Evolutionary conservation across 2,888 invertebrate species (phyloP), one percentile per base, ranked within the genome.

Genomic region (Galeruca laticollis): DNA sequence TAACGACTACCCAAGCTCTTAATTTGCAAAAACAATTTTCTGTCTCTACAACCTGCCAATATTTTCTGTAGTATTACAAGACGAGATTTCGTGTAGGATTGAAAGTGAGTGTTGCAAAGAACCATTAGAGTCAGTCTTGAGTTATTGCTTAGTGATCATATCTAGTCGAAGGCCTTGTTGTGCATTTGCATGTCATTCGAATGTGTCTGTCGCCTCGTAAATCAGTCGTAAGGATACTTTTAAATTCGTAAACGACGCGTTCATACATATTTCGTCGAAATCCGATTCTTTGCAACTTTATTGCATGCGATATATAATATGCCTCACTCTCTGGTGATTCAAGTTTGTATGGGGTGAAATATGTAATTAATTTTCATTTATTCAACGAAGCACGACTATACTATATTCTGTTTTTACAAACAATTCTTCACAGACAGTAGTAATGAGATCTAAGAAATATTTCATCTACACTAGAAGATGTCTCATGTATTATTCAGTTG

Each of bases 151-250:
- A 43, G 31, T 13, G 63, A 63, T 63, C 54, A 56, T 63, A 63
- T 63, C 62, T 63, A 54, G 62, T 40, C 62, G 62, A 63, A 63
- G 62, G 52, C 15, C 63, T 43, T 54, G 63, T 62, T 66, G 70
- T 67, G 70, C 67, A 67, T 67, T 70, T 68, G 70, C 70, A 67
- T 70, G 67, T 68, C 70, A 67, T 70, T 68, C 70, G 56, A 64
- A 47, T 67, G 66, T 67, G 37, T 35, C 56, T 56, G 60, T 61
- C 52, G 35, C 15, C 15, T 15, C 21, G 37, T 62, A 62, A 62
- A 62, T 51, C 43, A 21, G 47, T 56, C 57, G 57, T 26, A 57
- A 57, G 35, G 61, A 20, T 51, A 61, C 33, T 49, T 61, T 49
- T 62, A 52, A 62, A 52, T 62, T 52, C 37, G 52, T 43, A 47